Percentiles rank a stretch among this genome's conserved stretches.
phyloP scores from a whole-genome alignment of 1,140 invertebrate species.

The Drosophila nigrodunni region DNA sequence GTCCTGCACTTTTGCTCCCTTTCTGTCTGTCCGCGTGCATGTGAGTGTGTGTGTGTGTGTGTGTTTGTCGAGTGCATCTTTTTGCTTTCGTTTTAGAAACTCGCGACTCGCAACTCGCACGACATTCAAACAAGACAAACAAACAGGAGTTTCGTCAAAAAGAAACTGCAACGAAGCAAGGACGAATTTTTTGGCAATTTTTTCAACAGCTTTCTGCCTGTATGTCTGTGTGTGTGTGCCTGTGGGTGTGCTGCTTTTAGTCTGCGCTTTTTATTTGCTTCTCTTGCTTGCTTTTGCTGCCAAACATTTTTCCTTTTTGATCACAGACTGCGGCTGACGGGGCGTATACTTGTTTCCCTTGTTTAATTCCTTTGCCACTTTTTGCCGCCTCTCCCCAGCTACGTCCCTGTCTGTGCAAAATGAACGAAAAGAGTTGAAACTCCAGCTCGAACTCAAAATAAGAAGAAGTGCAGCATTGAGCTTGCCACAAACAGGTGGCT shows the following conservation, averaged over 20 bases:
- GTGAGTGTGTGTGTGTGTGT: conserved; percentile 21
- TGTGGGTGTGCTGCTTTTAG: conserved; percentile 50
- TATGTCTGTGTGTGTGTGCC: conserved; percentile 20
- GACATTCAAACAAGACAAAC: conserved; percentile 61
- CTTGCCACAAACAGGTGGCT: conserved; percentile 22
- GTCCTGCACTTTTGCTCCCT: conserved; percentile 42
- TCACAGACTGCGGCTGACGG: conserved; percentile 3
- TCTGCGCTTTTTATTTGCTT: conserved; percentile 47
- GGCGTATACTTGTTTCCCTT: conserved; percentile 15
- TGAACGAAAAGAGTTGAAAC: conserved; percentile 18
- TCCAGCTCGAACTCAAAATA: background rate
- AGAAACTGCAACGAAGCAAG: conserved; percentile 84
- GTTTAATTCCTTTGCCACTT: conserved; percentile 37
- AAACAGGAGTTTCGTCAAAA: conserved; percentile 51
- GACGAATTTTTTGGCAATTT: conserved; percentile 83
- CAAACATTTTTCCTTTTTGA: conserved; percentile 50
- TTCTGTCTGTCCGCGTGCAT: background rate
- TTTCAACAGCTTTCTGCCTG: conserved; percentile 40
- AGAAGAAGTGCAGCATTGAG: conserved; percentile 15
- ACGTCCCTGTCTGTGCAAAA: conserved; percentile 10
- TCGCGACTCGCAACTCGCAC: conserved; percentile 62
- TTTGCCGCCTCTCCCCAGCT: conserved; percentile 13
- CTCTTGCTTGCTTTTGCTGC: conserved; percentile 30
- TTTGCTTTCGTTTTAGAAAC: conserved; percentile 81
- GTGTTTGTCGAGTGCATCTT: conserved; percentile 60